Evolutionary conservation across 1,140 invertebrate species (phyloP).

Genomic region (Medauroidea extradentata): DNA sequence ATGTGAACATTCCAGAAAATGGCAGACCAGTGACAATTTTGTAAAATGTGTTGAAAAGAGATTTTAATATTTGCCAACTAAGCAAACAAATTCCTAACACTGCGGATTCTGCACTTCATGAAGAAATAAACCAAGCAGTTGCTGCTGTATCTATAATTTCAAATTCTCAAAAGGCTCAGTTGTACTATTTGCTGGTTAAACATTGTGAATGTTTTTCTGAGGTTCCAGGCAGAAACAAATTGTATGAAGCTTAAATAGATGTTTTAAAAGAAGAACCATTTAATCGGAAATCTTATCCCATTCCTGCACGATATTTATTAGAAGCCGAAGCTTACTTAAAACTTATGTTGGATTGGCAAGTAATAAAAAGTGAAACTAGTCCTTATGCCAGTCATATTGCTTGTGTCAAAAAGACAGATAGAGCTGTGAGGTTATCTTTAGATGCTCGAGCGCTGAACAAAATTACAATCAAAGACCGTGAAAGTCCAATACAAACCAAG

Average conservation of each 20-base stretch:
- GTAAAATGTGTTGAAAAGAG: neutral
- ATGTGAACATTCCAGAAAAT: neutral
- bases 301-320: conserved; percentile 16
- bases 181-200: neutral
- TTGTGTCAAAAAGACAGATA: conserved; percentile 31
- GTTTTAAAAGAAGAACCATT: conserved; percentile 6
- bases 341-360: conserved; percentile 20
- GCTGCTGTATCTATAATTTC: neutral
- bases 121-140: neutral
- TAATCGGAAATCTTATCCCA: conserved; percentile 18
- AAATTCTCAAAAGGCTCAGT: neutral
- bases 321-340: conserved; percentile 18
- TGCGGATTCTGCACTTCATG: neutral
- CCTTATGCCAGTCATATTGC: conserved; percentile 36
- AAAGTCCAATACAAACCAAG: neutral
- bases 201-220: no score
- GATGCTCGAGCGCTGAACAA: conserved; percentile 35
- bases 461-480: conserved; percentile 27
- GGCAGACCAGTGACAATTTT: neutral
- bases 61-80: neutral
- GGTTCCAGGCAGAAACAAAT: no score
- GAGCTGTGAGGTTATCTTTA: conserved; percentile 31
- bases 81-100: neutral
- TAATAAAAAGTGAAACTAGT: conserved; percentile 27
- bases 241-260: no score